phyloP scores from a whole-genome alignment of 1,140 invertebrate species.

The Drosophila hydei region DNA sequence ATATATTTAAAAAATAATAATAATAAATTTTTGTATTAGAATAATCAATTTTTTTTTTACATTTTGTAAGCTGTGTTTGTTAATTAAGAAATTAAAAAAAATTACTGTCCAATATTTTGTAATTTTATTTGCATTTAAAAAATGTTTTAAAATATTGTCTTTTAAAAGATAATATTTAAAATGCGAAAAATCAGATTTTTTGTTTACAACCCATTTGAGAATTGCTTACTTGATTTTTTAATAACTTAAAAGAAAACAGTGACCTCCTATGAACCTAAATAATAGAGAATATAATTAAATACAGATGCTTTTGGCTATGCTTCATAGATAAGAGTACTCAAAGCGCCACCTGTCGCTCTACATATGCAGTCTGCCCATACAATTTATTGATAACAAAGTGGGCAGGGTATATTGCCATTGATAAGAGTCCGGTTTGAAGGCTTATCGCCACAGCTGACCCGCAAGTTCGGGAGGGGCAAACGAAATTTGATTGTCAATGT shows the following conservation, averaged over 20 bases:
- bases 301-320: neutral
- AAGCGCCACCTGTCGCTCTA: conserved; percentile 26
- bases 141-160: too few relatives aligned
- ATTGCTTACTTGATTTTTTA: conserved; percentile 3
- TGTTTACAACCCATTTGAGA: neutral
- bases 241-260: neutral
- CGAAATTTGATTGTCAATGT: conserved; percentile 14
- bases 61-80: too few relatives aligned
- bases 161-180: too few relatives aligned
- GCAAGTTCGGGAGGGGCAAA: conserved; percentile 12
- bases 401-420: neutral
- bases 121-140: too few relatives aligned
- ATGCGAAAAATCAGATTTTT: too few relatives aligned
- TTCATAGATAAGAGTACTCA: conserved; percentile 4
- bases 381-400: neutral
- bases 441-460: conserved; percentile 35
- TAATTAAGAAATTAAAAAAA: too few relatives aligned
- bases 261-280: conserved; percentile 6
- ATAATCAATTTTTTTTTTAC: too few relatives aligned
- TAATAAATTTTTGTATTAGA: too few relatives aligned
- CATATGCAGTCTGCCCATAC: neutral
- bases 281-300: conserved; percentile 19
- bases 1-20: too few relatives aligned
- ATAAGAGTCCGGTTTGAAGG: conserved; percentile 14
- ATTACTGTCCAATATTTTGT: too few relatives aligned